Conservation (phyloP, 2,888 invertebrate genomes). For the Capitulum mitella region DNA sequence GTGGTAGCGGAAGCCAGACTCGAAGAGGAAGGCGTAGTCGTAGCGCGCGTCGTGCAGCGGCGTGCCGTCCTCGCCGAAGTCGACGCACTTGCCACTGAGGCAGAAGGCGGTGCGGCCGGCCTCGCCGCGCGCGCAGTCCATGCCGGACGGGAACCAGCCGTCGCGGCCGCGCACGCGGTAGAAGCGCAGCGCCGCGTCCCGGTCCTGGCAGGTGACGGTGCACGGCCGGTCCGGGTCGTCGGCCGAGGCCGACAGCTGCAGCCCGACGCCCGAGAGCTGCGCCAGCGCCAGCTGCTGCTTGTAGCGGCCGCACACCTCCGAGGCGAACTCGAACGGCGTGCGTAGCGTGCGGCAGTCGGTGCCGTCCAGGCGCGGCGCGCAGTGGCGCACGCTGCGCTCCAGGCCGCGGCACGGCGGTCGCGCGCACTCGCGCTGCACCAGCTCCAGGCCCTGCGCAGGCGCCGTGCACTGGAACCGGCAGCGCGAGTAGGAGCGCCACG, state of each 20-base stretch:
- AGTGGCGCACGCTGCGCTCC: slow-evolving; percentile 60
- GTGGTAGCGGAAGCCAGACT: slow-evolving; percentile 12
- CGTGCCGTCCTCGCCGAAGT: slow-evolving; percentile 34
- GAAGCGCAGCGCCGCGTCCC: slow-evolving; percentile 64
- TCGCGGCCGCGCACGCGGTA: slow-evolving; percentile 76
- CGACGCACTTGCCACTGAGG: slow-evolving; percentile 64
- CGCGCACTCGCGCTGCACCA: slow-evolving; percentile 48
- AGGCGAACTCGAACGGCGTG: slow-evolving; percentile 67
- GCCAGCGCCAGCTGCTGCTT: slow-evolving; percentile 59
- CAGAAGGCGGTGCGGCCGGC: slow-evolving; percentile 59
- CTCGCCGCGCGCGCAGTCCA: slow-evolving; percentile 61
- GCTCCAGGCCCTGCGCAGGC: slow-evolving; percentile 61
- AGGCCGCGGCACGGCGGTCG: slow-evolving; percentile 39
- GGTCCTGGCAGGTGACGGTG: slow-evolving; percentile 74
- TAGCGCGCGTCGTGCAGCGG: slow-evolving; percentile 32
- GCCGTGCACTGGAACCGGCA: slow-evolving; percentile 61
- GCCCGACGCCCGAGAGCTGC: slow-evolving; percentile 69
- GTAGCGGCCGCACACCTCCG: slow-evolving; percentile 67
- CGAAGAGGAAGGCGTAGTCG: slow-evolving; percentile 22
- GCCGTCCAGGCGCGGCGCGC: slow-evolving; percentile 49
- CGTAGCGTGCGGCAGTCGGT: slow-evolving; percentile 56
- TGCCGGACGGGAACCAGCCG: slow-evolving; percentile 77
- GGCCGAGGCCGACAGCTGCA: slow-evolving; percentile 69
- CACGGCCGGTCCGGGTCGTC: slow-evolving; percentile 76
- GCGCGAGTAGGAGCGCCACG: slow-evolving; percentile 57